Evolutionary conservation across 2,888 invertebrate species (phyloP), one percentile per base, ranked within the genome.

Genomic region (Lutraria lutraria): DNA sequence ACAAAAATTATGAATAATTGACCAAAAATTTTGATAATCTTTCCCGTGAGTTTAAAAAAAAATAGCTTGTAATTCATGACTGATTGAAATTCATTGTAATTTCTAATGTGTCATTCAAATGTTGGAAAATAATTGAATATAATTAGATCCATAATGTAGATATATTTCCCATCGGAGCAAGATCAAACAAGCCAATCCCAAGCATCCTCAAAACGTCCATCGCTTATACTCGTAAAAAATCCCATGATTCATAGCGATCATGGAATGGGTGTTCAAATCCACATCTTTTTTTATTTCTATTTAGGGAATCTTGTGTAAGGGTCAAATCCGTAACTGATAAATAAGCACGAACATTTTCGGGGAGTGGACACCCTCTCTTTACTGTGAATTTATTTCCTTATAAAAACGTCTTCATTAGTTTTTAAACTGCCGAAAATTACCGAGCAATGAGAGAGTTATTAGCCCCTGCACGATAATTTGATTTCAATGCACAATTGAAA

Each of bases 331-430:
- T 13, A 34, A 25, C 31, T 16, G 16, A 76, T 76, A 76, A 76
- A 76, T 76, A 76, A 76, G 76, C 16, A 34, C 13, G 76, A 76
- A 34, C 76, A 34, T 76, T 76, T 76, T 31, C 76, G 31, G 16
- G 31, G 76, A 76, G 31, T 76, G 76, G 76, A 31, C 34, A 76
- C 31, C 29, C 31, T 21, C 56, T 60, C 79, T 80, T 72, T 68
- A 21, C 21, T 29, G 43, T 10, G 72, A 54, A 60, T 80, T 80
- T 83, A 56, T 83, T 79, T 56, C 25, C 82, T 56, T 54, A 82
- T 88, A 90, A 90, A 88, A 85, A 84, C 56, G 82, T 80, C 83
- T 86, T 88, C 88, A 90, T 88, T 88, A 86, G 86, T 81, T 54
- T 83, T 79, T 72, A 68, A 86, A 86, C 79, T 68, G 90, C 56